Evolutionary conservation across 2,888 invertebrate species (phyloP).

Genomic region (Philereme vetulata): DNA sequence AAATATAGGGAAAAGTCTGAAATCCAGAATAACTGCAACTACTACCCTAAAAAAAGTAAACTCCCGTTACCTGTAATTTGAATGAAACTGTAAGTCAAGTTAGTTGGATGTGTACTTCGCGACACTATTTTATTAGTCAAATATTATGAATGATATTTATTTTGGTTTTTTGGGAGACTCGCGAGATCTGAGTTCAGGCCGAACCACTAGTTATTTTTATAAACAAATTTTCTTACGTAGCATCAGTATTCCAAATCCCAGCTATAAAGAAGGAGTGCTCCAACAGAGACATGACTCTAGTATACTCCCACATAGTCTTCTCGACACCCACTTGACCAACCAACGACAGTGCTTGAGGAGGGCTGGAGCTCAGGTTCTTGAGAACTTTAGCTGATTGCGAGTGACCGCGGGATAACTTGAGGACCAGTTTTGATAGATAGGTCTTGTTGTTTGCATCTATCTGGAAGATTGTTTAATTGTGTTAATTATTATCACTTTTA

Average conservation of each 20-base stretch:
- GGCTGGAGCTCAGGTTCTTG: slow-evolving; percentile 66
- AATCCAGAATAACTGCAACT: too few species aligned
- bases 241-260: slow-evolving; percentile 73
- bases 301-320: slow-evolving; percentile 80
- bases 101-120: too few species aligned
- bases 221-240: slow-evolving; percentile 53
- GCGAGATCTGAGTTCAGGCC: not conserved
- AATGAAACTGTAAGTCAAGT: too few species aligned
- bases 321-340: slow-evolving; percentile 74
- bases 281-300: slow-evolving; percentile 69
- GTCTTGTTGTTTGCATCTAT: slow-evolving; percentile 80
- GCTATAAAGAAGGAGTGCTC: slow-evolving; percentile 78
- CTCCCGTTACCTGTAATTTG: too few species aligned
- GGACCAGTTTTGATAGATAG: slow-evolving; percentile 70
- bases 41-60: too few species aligned
- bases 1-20: too few species aligned
- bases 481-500: too few species aligned
- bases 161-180: too few species aligned
- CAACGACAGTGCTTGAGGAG: slow-evolving; percentile 71
- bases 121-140: too few species aligned
- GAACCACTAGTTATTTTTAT: not conserved
- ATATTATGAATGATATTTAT: too few species aligned
- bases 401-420: slow-evolving; percentile 75
- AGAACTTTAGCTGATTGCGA: slow-evolving; percentile 72
- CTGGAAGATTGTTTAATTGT: slow-evolving; percentile 47